Base-by-base conservation (phyloP, 2,888 invertebrate genomes). In the Orthosia gracilis region DNA sequence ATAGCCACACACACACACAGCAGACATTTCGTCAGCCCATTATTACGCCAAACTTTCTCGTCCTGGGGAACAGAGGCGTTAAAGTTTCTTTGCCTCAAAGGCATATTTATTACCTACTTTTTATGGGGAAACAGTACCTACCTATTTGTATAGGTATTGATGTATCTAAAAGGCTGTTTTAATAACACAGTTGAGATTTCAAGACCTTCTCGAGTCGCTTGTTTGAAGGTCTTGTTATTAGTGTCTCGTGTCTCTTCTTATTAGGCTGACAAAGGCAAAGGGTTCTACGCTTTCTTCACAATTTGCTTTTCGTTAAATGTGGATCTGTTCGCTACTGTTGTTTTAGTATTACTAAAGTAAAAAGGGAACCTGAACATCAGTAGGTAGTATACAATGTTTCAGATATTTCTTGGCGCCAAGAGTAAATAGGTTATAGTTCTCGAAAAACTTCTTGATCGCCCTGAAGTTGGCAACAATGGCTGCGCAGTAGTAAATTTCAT, bases 21-120 rank as follows among this genome's bases (percentile, higher is more conserved):
- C n/a, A 64, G n/a, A 57, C 59, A 47, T 58, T 55, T 61, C 50
- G 52, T 57, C 70, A 72, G 54, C 54, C 23, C 45, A 68, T 59
- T 65, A 70, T 62, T 72, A 31, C 57, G 5, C 54, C 21, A 62
- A 72, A 83, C 55, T 79, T 82, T 63, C n/a, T 54, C n/a, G n/a
- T 52, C 61, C 7, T 3, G 4, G 7, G 21, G 52, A 59, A 63
- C 13, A 11, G 63, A 65, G 54, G 67, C 61, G 64, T 73, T 68
- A 59, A 74, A 76, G 68, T 75, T 61, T 62, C n/a, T 67, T 66
- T 61, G 50, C 67, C 49, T 64, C 74, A 84, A 76, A 82, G 63
- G 18, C 63, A n/a, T 40, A 61, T 50, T 70, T 79, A 67, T 73
- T 54, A 69, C 9, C 40, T 40, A 40, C 65, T 13, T n/a, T 26